Base-by-base conservation (phyloP, 2,113 vertebrate genomes). In the Paraplagusia blochii region DNA sequence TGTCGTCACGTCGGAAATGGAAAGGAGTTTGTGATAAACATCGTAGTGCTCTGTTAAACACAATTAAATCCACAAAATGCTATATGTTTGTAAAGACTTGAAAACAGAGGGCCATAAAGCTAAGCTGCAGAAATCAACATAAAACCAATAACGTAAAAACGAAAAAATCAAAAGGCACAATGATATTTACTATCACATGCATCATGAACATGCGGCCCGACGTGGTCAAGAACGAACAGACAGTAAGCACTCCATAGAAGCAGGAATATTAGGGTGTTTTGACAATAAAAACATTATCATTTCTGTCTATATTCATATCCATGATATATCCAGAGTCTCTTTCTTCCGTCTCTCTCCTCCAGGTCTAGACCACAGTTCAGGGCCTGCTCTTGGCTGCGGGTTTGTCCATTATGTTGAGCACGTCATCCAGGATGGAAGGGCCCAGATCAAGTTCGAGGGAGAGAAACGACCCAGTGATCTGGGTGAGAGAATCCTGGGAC, bases 351-450 rank as follows among this genome's bases (percentile, higher is more conserved):
- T 77, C 68, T 72, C 44, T 40, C 79, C 52, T 40, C 33, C 3
- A 22, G 55, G 52, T 56, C 53, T 55, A 57, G 43, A 10, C 42
- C 18, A 44, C 65, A 80, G 83, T 74, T 85, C 73, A 88, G 66
- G 78, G 80, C 63, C 88, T 77, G 77, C 81, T 83, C 66, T 87
- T 88, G 7, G 61, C 77, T 69, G 83, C 67, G 9, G 89, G 81
- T 85, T 92, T 94, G 84, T 97, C 95, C 97, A 99, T 99, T 75
- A 98, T 95, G 75, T 98, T 94, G 60, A 99, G 93, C 54, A 99
- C 95, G 44, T 99, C 97, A 72, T 99, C 96, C 88, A 99, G 79
- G 88, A 99, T 95, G 47, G 97, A 99, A 67, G 97, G 97, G 46
- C 97, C 97, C 53, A 99, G 89, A 77, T 99, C 97, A 2, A 99